These are phyloP conservation scores for Phylloscopus trochiloides DNA, from an alignment of 2,113 vertebrate genomes.

Conservation along the genomic window DNA sequence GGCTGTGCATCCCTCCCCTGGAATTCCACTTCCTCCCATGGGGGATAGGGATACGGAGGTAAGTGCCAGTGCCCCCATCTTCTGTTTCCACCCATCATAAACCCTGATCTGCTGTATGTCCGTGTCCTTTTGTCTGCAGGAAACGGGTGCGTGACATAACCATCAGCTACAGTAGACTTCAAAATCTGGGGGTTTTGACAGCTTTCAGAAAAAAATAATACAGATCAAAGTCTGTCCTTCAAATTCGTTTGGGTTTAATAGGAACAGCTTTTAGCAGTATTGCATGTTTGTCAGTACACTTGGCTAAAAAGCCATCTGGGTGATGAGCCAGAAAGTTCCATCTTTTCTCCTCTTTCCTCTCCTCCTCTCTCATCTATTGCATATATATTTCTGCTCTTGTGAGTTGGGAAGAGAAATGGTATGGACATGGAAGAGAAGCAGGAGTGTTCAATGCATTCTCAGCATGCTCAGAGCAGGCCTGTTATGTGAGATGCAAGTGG, in stretches of 20 bases:
- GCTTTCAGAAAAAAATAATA: not conserved
- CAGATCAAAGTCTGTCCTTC: not conserved
- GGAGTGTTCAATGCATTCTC: accelerated
- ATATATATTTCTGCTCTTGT: not conserved
- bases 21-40: not conserved
- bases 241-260: not conserved
- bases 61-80: not conserved
- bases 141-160: not conserved
- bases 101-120: not conserved
- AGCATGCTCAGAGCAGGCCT: not conserved
- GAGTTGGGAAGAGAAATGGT: not conserved
- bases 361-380: not conserved
- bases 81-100: not conserved
- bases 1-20: not conserved
- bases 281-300: not conserved
- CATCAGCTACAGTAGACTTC: not conserved
- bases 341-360: not conserved
- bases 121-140: not conserved
- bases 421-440: not conserved
- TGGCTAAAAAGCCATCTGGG: not conserved
- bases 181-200: not conserved
- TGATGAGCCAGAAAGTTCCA: not conserved
- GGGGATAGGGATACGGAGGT: not conserved
- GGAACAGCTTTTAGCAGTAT: not conserved
- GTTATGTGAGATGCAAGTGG: not conserved